Evolutionary conservation across 2,113 vertebrate species (phyloP), one percentile per base, ranked within the genome.

Genomic region (Sus scrofa): DNA sequence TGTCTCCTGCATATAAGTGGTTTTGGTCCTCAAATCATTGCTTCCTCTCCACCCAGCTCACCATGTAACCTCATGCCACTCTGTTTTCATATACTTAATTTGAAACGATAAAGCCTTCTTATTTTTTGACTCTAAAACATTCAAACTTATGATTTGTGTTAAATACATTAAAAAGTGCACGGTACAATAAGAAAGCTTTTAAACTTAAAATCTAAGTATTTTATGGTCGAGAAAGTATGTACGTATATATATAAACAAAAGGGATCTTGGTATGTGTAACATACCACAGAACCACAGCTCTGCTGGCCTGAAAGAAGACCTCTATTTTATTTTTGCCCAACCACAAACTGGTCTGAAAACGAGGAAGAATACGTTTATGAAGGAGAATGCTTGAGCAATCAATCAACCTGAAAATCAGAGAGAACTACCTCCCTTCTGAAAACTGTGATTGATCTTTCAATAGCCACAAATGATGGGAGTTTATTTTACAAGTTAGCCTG

Each of bases 371-470:
- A 63, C 3, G 0, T 85, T 96, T 81, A 96, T 54, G 91, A 92
- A 94, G 95, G 52, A 94, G 70, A 58, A 62, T 65, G 56, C 37
- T 89, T 91, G 86, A 70, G 78, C 34, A 75, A 94, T 86, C 74
- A 19, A 52, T 74, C 82, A 89, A 62, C 68, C 86, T 78, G 86
- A 79, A 96, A 97, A 94, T 95, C 86, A 91, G 30, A 87, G n/a
- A 73, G 30, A 91, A 67, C 19, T 44, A 7, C 81, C 70, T 91
- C 32, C 58, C 34, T 94, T 85, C 68, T 83, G 63, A 94, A 85
- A 93, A 88, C 34, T 60, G 56, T 85, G 97, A 88, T 91, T 82
- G 67, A 56, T 82, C 74, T 68, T 67, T 20, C 37, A 84, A 89
- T 78, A 81, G 70, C 58, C 75, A 79, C 50, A 50, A 68, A 62